Base-by-base conservation (phyloP, 1,140 invertebrate genomes). In the Diachasmimorpha longicaudata region DNA sequence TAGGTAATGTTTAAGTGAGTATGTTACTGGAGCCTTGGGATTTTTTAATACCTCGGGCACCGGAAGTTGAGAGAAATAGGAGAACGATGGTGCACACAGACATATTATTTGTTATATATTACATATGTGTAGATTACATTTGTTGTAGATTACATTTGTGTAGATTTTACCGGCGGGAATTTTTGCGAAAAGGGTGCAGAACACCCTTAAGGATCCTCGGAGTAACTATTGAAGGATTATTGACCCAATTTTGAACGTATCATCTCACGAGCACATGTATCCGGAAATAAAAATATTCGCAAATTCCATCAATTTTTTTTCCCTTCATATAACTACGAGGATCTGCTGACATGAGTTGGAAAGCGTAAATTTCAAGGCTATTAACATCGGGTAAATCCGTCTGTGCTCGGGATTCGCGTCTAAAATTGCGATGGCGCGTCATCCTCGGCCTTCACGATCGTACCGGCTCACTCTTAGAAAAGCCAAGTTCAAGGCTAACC, bases 401-500 rank as follows among this genome's bases (percentile, higher is more conserved):
- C 23, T 8, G 10, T 8, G 31, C 13, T 63, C 77, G 74, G 31
- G 25, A 70, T 73, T 74, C 83, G 78, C 79, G 74, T 84, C 81
- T 85, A 83, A 83, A 85, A 83, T 85, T 83, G 83, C 82, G 81
- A 81, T 81, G 79, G 77, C 80, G 80, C 74, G 77, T 76, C 67
- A 48, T 36, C 19, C 25, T 5, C 23, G 67, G 73, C 76, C 70
- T 74, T 68, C 74, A 42, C 74, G 66, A 72, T 70, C 67, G 70
- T 70, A 46, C 46, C 58, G 68, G 72, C 76, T 78, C 73, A 46
- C 79, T 80, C 76, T 81, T 74, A 79, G 81, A 81, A 84, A 85
- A 85, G 79, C 80, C 84, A 86, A 85, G 83, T 85, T 86, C 85
- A 86, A 86, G 85, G 85, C 81, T 83, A 77, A 79, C 81, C 72